These are phyloP conservation scores for Hyperopisus bebe DNA, from an alignment of 2,113 vertebrate genomes.

Conservation along the genomic window DNA sequence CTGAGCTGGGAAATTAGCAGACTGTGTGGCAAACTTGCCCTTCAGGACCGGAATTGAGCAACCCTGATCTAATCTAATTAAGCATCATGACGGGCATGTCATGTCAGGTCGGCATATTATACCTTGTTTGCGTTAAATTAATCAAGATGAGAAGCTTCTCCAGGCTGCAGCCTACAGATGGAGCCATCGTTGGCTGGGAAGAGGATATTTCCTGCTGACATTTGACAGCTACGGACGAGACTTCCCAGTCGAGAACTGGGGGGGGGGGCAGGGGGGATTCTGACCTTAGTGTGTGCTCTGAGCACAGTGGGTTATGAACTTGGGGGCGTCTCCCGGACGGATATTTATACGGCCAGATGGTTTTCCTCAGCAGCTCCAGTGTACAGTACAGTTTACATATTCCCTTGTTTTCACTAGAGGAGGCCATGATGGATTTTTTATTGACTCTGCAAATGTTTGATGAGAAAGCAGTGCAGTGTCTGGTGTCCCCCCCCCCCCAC, in stretches of 20 bases:
- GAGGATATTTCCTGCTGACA: constrained; percentile 51
- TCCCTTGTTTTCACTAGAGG: constrained; percentile 50
- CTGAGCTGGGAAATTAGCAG: background rate
- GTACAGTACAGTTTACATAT: constrained; percentile 44
- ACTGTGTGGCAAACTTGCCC: background rate
- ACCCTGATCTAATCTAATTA: background rate
- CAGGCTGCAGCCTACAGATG: background rate
- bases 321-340: constrained; percentile 34
- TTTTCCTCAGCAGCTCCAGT: constrained; percentile 43
- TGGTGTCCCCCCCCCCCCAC: constrained; percentile 30
- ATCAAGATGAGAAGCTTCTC: background rate
- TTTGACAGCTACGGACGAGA: constrained; percentile 48
- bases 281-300: constrained; percentile 39
- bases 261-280: constrained; percentile 22
- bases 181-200: background rate
- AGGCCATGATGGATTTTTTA: constrained; percentile 54
- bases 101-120: background rate
- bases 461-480: constrained; percentile 51
- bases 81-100: background rate
- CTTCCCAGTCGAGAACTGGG: constrained; percentile 29
- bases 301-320: constrained; percentile 45
- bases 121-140: background rate
- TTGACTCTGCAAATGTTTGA: constrained; percentile 66
- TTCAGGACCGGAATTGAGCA: background rate
- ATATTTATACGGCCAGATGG: constrained; percentile 36